Evolutionary conservation across 2,888 invertebrate genomes (phyloP), one percentile per base, ranked within the genome.

Genomic region (Halictus ligatus): DNA sequence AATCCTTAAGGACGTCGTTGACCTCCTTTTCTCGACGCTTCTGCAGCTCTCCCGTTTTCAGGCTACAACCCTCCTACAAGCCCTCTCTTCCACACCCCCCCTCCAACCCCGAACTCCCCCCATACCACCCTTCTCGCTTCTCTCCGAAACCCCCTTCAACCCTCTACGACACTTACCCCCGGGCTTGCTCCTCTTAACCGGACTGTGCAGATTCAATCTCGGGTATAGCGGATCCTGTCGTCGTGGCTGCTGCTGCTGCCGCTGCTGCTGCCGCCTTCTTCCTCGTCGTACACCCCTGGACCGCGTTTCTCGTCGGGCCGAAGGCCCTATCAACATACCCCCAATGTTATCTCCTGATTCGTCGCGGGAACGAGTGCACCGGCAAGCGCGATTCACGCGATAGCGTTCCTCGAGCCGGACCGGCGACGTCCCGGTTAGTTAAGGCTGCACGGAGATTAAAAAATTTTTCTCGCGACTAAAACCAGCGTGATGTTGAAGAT

Each of bases 1-100:
- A 93, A 93, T 93, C 93, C 92, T 93, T 93, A 92, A 94, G 93
- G 92, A 92, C 93, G 91, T 94, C 93, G 93, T 94, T 94, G 94
- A 94, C 94, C 94, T 92, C 92, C 87, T 94, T 93, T 91, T 89
- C 85, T 76, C 86, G 85, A 77, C 75, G 88, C 89, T 89, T 88
- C 90, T 79, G 88, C 86, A 86, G 83, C 86, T 81, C 87, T 84
- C 87, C 89, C 85, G 87, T 90, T 91, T 90, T 88, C 86, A 88
- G 85, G 75, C 88, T 88, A 86, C 90, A 85, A 73, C 64, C 80
- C 80, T 75, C 73, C 79, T 85, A 78, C 81, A 81, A 75, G 67
- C 74, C 71, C 69, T 40, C 75, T 40, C 75, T 64, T 25, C 18
- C 21, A 25, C 21, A 21, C 50, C 29, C 10, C 18, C 67, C 2